These are phyloP conservation scores for Mormyrus lacerda DNA, from an alignment of 2,113 vertebrate genomes.

Conservation along the genomic window DNA sequence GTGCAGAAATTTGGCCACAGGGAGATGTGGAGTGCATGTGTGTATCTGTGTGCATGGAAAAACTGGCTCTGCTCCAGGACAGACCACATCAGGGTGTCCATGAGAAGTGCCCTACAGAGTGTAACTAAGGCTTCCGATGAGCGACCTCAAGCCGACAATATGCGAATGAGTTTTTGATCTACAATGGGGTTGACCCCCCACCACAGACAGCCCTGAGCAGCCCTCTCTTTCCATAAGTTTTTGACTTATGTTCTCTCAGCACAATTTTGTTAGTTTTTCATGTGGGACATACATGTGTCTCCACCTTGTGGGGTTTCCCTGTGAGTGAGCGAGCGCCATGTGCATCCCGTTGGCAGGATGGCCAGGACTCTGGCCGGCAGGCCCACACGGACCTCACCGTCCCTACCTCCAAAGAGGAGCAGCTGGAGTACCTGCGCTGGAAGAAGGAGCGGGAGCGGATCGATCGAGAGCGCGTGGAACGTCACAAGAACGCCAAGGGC, in stretches of 20 bases:
- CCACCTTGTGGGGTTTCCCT: not conserved
- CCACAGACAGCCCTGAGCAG: not conserved
- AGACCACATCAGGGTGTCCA: not conserved
- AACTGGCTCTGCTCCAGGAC: not conserved
- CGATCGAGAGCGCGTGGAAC: slow-evolving; percentile 79
- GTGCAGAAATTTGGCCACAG: not conserved
- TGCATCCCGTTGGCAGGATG: slow-evolving; percentile 41
- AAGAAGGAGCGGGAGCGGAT: slow-evolving; percentile 88
- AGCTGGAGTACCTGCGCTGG: slow-evolving; percentile 78
- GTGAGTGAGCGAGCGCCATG: not conserved
- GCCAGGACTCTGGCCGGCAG: slow-evolving; percentile 41
- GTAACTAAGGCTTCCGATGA: not conserved
- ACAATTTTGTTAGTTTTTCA: not conserved
- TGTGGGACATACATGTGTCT: not conserved
- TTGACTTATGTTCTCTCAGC: not conserved
- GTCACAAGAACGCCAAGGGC: slow-evolving; percentile 86
- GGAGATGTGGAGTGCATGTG: not conserved
- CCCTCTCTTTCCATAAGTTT: not conserved
- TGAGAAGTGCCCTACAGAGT: not conserved
- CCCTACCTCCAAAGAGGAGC: slow-evolving; percentile 62
- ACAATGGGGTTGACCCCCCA: not conserved
- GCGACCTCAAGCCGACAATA: not conserved
- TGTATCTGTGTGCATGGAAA: not conserved
- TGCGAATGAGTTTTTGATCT: not conserved
- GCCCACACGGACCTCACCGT: slow-evolving; percentile 53